A percentile compares a stretch with the other conserved stretches of the same genome.
phyloP scores from a whole-genome alignment of 2,888 invertebrate species.

The Aspidiotus destructor region DNA sequence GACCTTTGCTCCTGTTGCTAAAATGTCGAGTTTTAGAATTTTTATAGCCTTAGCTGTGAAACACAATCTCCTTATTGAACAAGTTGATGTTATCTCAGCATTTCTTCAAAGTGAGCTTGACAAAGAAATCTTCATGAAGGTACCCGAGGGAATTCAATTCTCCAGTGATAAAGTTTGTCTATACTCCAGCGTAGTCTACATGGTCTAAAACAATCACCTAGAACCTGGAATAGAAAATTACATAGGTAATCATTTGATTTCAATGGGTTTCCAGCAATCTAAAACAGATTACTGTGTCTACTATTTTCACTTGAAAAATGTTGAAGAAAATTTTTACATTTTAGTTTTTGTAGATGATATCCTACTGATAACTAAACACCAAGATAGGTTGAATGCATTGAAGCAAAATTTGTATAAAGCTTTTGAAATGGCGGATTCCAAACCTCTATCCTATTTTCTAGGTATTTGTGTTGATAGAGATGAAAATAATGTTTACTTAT shows the following conservation, averaged over 20 bases:
- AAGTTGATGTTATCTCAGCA: background rate
- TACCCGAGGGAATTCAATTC: background rate
- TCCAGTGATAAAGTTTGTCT: background rate
- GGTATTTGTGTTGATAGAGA: background rate
- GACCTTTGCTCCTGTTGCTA: slow-evolving; percentile 38
- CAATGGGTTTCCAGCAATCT: background rate
- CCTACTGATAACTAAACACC: no score
- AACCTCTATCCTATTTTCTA: background rate
- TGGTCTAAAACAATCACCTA: background rate
- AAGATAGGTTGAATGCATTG: no score
- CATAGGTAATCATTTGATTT: background rate
- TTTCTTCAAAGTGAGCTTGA: background rate
- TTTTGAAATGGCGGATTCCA: no score
- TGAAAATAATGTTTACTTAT: background rate
- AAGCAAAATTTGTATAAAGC: no score
- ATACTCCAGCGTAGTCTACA: background rate
- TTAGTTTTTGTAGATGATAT: no score
- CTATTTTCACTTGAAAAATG: no score
- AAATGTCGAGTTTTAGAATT: background rate
- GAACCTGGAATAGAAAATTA: background rate
- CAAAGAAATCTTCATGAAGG: background rate
- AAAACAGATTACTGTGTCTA: background rate
- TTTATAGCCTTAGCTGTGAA: background rate
- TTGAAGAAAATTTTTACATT: no score
- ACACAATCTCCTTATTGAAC: background rate